Evolutionary conservation across 2,888 invertebrate species (phyloP).

Genomic region (Drosophila buzzatii): DNA sequence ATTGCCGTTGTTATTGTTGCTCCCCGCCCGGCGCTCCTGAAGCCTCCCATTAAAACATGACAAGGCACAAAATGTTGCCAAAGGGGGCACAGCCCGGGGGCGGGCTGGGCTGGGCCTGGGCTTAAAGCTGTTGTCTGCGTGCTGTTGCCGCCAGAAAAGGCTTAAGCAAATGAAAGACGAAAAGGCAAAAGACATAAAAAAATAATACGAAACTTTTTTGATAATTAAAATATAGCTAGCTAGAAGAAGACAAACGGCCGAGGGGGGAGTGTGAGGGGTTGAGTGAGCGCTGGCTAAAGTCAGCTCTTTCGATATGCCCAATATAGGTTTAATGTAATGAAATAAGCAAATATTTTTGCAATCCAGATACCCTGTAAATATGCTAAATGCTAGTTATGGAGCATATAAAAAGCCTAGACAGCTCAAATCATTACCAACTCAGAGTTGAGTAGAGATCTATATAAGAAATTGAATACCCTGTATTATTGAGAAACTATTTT

Average conservation of each 20-base stretch:
- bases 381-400: neutral
- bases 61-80: constrained; percentile 63
- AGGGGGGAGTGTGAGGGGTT: neutral
- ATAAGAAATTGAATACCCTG: neutral
- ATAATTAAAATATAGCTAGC: constrained; percentile 67
- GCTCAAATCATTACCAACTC: neutral
- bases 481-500: neutral
- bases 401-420: neutral
- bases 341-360: constrained; percentile 34
- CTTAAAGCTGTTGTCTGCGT: constrained; percentile 48
- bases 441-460: neutral
- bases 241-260: neutral
- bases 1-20: constrained; percentile 66
- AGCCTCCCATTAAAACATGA: constrained; percentile 75
- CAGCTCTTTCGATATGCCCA: constrained; percentile 22
- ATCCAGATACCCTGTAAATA: constrained; percentile 10
- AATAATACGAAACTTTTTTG: constrained; percentile 58
- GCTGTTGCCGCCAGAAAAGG: constrained; percentile 47
- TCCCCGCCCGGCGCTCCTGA: constrained; percentile 25
- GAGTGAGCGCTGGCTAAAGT: neutral
- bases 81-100: neutral
- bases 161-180: constrained; percentile 52
- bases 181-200: constrained; percentile 57
- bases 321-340: constrained; percentile 41
- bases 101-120: neutral